Evolutionary conservation across 2,888 invertebrate species (phyloP).

Genomic region (Harpalus rubripes): DNA sequence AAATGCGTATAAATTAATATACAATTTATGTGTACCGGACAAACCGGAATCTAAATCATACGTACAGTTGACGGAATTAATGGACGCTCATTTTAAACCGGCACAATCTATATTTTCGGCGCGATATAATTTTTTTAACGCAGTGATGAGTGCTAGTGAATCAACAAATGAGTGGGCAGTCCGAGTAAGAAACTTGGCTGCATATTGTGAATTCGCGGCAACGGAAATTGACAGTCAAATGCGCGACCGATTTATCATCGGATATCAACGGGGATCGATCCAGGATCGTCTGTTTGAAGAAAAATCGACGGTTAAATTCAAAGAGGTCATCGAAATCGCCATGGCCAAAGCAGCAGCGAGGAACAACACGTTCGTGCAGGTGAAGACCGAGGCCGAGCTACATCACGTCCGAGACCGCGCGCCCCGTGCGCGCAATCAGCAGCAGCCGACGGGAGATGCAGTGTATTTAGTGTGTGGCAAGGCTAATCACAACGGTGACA

Average conservation of each 20-base stretch:
- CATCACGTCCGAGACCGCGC: neutral
- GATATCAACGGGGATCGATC: conserved; percentile 31
- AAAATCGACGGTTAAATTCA: conserved; percentile 39
- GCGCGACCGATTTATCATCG: conserved; percentile 44
- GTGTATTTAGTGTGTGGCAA: neutral
- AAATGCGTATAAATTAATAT: conserved; percentile 1
- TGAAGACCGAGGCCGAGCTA: neutral
- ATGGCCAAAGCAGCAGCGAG: conserved; percentile 3
- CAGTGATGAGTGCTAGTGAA: conserved; percentile 37
- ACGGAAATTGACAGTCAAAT: conserved; percentile 26
- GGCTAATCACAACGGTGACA: neutral
- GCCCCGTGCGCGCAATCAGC: neutral
- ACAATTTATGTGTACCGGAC: conserved; percentile 62
- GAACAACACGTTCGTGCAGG: neutral
- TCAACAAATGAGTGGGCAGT: conserved; percentile 56
- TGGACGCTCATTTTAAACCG: conserved; percentile 63
- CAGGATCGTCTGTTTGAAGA: conserved; percentile 52
- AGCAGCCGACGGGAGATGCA: neutral
- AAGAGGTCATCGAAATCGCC: conserved; percentile 36
- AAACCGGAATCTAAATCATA: conserved; percentile 62
- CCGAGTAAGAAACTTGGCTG: conserved; percentile 49
- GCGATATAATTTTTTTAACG: conserved; percentile 59
- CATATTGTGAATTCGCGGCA: conserved; percentile 63
- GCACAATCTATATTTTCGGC: conserved; percentile 50
- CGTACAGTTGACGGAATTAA: conserved; percentile 60